These are phyloP conservation scores for Xestoiulus laeticollis DNA, from an alignment of 2,888 invertebrate genomes.

Conservation along the genomic window DNA sequence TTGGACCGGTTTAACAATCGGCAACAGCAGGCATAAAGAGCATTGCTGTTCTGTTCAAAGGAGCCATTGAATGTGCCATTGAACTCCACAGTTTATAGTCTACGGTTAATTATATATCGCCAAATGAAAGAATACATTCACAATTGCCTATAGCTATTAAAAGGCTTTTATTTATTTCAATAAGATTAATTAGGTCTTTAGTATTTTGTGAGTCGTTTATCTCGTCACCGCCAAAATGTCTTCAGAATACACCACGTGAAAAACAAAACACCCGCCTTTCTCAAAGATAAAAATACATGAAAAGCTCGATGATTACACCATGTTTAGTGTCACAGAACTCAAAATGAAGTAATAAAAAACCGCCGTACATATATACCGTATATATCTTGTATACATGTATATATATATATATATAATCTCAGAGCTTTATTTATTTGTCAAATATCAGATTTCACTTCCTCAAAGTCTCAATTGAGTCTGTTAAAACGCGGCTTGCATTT, in stretches of 20 bases:
- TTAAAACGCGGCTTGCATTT: background rate
- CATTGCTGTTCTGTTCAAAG: background rate
- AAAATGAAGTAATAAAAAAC: conserved; percentile 26
- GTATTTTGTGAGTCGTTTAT: background rate
- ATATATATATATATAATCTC: background rate
- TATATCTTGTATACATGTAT: no score
- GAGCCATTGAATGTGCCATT: conserved; percentile 23
- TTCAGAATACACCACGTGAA: background rate
- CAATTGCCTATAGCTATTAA: background rate
- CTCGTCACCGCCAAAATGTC: background rate
- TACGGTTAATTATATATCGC: background rate
- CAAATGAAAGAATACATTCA: background rate
- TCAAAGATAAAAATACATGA: conserved; percentile 10
- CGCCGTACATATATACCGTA: background rate
- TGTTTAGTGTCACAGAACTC: conserved; percentile 26
- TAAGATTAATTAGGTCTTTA: background rate
- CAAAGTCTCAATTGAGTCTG: background rate
- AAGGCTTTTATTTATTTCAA: background rate
- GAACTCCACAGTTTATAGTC: background rate
- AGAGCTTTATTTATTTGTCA: background rate
- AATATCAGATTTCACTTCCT: conserved; percentile 26
- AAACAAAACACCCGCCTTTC: background rate
- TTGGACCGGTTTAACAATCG: background rate
- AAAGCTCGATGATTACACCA: conserved; percentile 26
- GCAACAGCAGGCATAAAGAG: background rate